phyloP scores from a whole-genome alignment of 2,113 vertebrate genomes.

The Megatriorchis doriae region DNA sequence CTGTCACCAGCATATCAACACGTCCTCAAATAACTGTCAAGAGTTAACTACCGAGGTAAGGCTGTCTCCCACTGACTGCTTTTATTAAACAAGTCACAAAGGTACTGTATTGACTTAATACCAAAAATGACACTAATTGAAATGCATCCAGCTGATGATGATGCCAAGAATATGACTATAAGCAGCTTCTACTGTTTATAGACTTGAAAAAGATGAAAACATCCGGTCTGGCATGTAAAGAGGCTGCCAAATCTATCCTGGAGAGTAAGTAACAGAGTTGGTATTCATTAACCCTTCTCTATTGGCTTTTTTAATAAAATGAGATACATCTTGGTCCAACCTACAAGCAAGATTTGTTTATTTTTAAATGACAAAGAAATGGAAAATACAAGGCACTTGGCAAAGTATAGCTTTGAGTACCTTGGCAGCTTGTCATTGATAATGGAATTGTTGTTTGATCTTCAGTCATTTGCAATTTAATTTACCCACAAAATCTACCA shows the following conservation, averaged over 20 bases:
- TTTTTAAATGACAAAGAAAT: constrained; percentile 15
- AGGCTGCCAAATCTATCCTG: background rate
- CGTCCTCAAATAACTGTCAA: background rate
- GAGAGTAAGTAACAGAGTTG: background rate
- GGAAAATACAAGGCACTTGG: background rate
- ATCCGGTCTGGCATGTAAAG: background rate
- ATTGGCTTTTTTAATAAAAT: background rate
- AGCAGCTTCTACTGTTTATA: background rate
- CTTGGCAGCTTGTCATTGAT: constrained; percentile 35
- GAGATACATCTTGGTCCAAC: background rate
- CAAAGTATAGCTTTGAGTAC: background rate
- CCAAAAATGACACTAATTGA: background rate
- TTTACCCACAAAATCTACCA: constrained; percentile 30
- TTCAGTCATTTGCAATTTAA: constrained; percentile 49
- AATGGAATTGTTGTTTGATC: constrained; percentile 48
- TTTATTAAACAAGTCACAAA: background rate
- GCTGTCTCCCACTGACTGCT: background rate
- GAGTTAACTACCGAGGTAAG: background rate
- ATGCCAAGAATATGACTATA: background rate
- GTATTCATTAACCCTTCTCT: constrained; percentile 1
- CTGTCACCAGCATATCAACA: background rate
- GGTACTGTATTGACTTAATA: background rate
- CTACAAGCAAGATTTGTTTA: background rate
- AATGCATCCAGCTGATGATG: background rate
- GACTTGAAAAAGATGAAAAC: background rate